These are phyloP conservation scores for Campaea margaritaria DNA, from an alignment of 2,888 invertebrate genomes.

Conservation along the genomic window DNA sequence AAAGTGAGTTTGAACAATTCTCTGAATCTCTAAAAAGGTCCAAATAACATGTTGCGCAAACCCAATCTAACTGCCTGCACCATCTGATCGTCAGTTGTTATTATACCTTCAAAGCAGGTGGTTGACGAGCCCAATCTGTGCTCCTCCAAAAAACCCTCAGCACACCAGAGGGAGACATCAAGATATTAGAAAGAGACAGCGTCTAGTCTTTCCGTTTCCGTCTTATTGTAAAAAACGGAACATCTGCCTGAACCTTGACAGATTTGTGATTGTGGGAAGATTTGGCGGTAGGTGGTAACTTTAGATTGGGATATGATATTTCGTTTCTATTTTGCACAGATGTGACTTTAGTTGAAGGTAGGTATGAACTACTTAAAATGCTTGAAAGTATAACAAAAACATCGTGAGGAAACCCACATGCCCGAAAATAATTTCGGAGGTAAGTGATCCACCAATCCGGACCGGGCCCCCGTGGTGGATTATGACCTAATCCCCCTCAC, in stretches of 20 bases:
- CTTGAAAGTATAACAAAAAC: too few species aligned
- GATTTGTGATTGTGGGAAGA: constrained; percentile 69
- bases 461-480: too few species aligned
- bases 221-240: constrained; percentile 74
- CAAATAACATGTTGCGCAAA: constrained; percentile 9
- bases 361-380: too few species aligned
- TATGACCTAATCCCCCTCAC: too few species aligned
- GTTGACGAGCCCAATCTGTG: constrained; percentile 72
- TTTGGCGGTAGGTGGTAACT: constrained; percentile 39
- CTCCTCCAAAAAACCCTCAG: constrained; percentile 62
- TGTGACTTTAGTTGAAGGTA: background rate
- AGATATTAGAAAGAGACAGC: constrained; percentile 52
- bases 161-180: constrained; percentile 44
- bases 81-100: constrained; percentile 71
- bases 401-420: too few species aligned
- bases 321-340: constrained; percentile 22
- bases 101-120: constrained; percentile 66
- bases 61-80: constrained; percentile 9
- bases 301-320: constrained; percentile 38
- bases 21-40: background rate
- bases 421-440: too few species aligned
- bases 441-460: too few species aligned
- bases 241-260: constrained; percentile 75
- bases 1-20: too few species aligned
- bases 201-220: constrained; percentile 80